Evolutionary conservation across 2,888 invertebrate genomes (phyloP).

Genomic region (Zaprionus obscuricornis): DNA sequence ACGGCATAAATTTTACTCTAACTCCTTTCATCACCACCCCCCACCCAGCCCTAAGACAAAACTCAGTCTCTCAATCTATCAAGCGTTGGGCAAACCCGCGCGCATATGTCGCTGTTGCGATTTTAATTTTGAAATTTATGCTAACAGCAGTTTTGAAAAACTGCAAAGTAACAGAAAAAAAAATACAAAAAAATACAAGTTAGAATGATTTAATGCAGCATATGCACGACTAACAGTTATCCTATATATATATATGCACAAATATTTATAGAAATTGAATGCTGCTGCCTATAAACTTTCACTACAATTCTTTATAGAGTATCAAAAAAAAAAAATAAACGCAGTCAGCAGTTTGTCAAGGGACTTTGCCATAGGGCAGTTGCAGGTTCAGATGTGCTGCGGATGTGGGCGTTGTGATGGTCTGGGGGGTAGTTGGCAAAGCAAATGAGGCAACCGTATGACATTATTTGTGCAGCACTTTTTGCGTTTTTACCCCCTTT

Average conservation of each 20-base stretch:
- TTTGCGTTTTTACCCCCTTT: constrained; percentile 63
- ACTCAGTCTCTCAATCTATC: constrained; percentile 4
- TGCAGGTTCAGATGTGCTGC: constrained; percentile 17
- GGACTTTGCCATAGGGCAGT: constrained; percentile 52
- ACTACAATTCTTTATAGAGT: constrained; percentile 15
- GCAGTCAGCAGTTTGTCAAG: constrained; percentile 70
- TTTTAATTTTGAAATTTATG: constrained; percentile 80
- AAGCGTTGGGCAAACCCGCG: constrained; percentile 52
- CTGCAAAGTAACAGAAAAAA: constrained; percentile 55
- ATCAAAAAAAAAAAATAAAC: constrained; percentile 55
- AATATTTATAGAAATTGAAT: too few relatives aligned
- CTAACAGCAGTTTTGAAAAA: constrained; percentile 80
- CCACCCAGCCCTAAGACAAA: neutral
- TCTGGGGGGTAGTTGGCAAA: constrained; percentile 54
- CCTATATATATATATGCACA: too few relatives aligned
- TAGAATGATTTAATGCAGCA: neutral
- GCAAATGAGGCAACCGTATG: constrained; percentile 77
- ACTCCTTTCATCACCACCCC: neutral
- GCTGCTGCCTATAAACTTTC: too few relatives aligned
- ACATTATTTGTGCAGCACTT: constrained; percentile 79
- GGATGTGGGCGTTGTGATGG: constrained; percentile 1
- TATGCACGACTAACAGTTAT: neutral
- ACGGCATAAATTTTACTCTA: too few relatives aligned
- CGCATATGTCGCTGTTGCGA: constrained; percentile 79
- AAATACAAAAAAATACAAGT: constrained; percentile 29